phyloP scores from a whole-genome alignment of 2,888 invertebrate species.

The Hipparchia sbordonii region DNA sequence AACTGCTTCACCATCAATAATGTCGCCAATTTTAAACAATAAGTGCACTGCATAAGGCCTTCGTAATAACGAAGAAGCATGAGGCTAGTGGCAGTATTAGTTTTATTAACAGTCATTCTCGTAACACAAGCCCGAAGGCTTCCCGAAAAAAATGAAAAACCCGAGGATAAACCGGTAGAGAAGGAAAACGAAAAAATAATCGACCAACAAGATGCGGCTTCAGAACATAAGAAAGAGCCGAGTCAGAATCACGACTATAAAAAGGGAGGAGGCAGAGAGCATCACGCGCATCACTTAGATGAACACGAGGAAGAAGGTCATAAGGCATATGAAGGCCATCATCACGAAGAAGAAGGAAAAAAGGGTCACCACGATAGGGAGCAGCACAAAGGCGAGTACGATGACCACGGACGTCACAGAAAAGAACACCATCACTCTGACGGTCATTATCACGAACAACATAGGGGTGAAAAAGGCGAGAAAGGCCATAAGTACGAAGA shows the following conservation, averaged over 20 bases:
- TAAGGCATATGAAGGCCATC: conserved; percentile 87
- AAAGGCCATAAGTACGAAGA: conserved; percentile 86
- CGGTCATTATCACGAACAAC: conserved; percentile 85
- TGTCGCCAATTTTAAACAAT: conserved; percentile 67
- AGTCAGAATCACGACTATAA: conserved; percentile 77
- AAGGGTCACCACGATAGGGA: conserved; percentile 90
- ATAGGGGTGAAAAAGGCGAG: conserved; percentile 86
- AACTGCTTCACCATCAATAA: conserved; percentile 73
- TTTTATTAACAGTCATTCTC: conserved; percentile 55
- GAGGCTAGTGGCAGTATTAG: conserved; percentile 64
- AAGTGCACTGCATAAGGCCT: conserved; percentile 56
- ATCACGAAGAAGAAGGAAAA: conserved; percentile 86
- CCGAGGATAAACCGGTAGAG: conserved; percentile 4
- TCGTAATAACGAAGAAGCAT: conserved; percentile 50
- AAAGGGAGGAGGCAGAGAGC: conserved; percentile 86
- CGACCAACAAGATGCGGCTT: conserved; percentile 70
- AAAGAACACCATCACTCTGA: conserved; percentile 85
- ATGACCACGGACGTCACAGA: conserved; percentile 85
- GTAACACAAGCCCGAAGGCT: conserved; percentile 61
- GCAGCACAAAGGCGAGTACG: conserved; percentile 84
- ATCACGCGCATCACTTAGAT: conserved; percentile 85
- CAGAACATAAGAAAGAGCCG: conserved; percentile 76
- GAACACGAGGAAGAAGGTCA: conserved; percentile 87
- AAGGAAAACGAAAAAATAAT: conserved; percentile 45
- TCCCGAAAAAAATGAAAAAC: conserved; percentile 42